Percentiles rank a stretch among this genome's conserved stretches.
phyloP scores from a whole-genome alignment of 2,888 invertebrate species.

The Trachelus stipa region DNA sequence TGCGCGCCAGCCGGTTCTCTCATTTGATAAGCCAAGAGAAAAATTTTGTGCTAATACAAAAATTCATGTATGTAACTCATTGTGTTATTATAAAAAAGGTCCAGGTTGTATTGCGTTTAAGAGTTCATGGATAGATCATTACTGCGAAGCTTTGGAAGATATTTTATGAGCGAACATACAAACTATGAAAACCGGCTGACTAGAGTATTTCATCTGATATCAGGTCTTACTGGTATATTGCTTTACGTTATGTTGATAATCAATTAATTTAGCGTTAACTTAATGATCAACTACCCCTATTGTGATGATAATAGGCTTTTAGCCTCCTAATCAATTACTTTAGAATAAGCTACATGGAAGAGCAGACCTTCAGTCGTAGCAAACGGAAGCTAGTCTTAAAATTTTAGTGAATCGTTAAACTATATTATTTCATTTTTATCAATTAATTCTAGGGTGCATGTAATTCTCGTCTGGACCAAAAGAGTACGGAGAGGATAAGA shows the following conservation, averaged over 20 bases:
- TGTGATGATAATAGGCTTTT: constrained; percentile 43
- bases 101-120: background rate
- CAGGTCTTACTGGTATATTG: constrained; percentile 61
- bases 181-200: constrained; percentile 36
- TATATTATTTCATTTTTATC: constrained; percentile 30
- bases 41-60: constrained; percentile 2
- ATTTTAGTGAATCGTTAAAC: constrained; percentile 41
- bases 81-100: background rate
- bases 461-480: constrained; percentile 24
- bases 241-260: constrained; percentile 47
- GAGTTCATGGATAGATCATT: background rate
- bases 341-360: constrained; percentile 63
- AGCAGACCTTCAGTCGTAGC: constrained; percentile 60
- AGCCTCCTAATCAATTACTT: constrained; percentile 40
- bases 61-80: background rate
- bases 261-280: constrained; percentile 40
- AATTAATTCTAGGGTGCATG: constrained; percentile 22
- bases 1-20: constrained; percentile 20
- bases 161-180: background rate
- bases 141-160: background rate
- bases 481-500: constrained; percentile 43
- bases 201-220: constrained; percentile 57
- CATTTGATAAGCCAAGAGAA: constrained; percentile 10
- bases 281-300: constrained; percentile 45
- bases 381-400: constrained; percentile 50